phyloP scores from a whole-genome alignment of 2,888 invertebrate species.

The Agonopterix subpropinquella region DNA sequence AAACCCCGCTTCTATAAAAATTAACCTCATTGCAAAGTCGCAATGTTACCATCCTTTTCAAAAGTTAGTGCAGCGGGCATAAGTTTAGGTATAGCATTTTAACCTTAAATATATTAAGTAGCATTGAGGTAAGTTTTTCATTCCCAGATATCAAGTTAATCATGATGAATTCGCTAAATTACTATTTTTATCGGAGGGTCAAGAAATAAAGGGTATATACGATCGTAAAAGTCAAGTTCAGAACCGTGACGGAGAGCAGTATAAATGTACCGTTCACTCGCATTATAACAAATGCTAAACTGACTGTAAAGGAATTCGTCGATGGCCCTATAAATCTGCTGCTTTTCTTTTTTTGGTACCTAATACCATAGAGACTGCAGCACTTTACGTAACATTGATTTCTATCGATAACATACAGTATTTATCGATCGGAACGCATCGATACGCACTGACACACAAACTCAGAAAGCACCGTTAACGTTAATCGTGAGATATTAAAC shows the following conservation, averaged over 20 bases:
- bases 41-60: too few relatives aligned
- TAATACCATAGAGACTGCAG: neutral
- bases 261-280: conserved; percentile 27
- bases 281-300: conserved; percentile 35
- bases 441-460: neutral
- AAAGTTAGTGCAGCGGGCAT: too few relatives aligned
- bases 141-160: too few relatives aligned
- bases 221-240: conserved; percentile 4
- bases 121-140: too few relatives aligned
- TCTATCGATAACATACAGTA: neutral
- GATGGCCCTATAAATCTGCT: conserved; percentile 34
- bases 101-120: too few relatives aligned
- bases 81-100: too few relatives aligned
- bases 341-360: conserved; percentile 24
- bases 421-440: neutral
- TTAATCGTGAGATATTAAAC: conserved; percentile 7
- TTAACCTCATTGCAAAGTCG: too few relatives aligned
- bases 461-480: conserved; percentile 4
- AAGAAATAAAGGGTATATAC: conserved; percentile 6
- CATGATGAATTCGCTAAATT: neutral
- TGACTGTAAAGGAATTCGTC: conserved; percentile 47
- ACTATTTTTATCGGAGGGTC: conserved; percentile 6
- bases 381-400: neutral
- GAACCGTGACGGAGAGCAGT: conserved; percentile 20
- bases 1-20: too few relatives aligned